A percentile compares a stretch with the other conserved stretches of the same genome.
phyloP scores from a whole-genome alignment of 2,888 invertebrate genomes.

The Ichneumoninae sp. region DNA sequence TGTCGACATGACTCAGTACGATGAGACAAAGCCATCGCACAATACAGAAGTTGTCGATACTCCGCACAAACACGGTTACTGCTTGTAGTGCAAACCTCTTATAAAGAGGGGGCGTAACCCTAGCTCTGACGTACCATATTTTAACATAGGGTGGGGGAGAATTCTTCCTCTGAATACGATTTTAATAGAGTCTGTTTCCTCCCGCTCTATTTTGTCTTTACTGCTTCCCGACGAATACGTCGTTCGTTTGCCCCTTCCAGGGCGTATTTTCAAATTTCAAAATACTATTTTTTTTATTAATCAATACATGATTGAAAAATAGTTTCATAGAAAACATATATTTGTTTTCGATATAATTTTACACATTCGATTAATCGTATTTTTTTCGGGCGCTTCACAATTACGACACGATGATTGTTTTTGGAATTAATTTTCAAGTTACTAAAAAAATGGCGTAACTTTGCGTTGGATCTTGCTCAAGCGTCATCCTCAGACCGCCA shows the following conservation, averaged over 20 bases:
- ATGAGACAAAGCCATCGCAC: too few relatives aligned
- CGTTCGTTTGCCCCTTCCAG: too few relatives aligned
- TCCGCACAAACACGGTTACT: too few relatives aligned
- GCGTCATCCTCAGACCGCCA: slow-evolving; percentile 24
- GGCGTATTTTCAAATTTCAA: not conserved
- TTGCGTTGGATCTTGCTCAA: not conserved
- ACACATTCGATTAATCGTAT: not conserved
- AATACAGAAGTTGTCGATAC: too few relatives aligned
- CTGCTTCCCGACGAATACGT: too few relatives aligned
- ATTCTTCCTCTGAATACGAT: not conserved
- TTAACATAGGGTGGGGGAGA: not conserved
- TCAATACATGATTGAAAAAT: not conserved
- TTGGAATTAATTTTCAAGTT: not conserved
- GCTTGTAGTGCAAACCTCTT: too few relatives aligned
- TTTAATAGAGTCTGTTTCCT: not conserved
- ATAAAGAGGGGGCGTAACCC: not conserved
- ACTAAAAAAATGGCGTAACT: not conserved
- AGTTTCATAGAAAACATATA: not conserved
- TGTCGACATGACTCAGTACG: too few relatives aligned
- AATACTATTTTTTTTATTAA: not conserved
- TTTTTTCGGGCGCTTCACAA: not conserved
- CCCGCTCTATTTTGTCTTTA: too few relatives aligned
- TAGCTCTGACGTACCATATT: not conserved
- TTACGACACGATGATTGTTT: not conserved
- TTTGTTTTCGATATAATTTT: not conserved